These are phyloP conservation scores for Pterostichus madidus DNA, from an alignment of 2,888 invertebrate genomes.

Conservation along the genomic window DNA sequence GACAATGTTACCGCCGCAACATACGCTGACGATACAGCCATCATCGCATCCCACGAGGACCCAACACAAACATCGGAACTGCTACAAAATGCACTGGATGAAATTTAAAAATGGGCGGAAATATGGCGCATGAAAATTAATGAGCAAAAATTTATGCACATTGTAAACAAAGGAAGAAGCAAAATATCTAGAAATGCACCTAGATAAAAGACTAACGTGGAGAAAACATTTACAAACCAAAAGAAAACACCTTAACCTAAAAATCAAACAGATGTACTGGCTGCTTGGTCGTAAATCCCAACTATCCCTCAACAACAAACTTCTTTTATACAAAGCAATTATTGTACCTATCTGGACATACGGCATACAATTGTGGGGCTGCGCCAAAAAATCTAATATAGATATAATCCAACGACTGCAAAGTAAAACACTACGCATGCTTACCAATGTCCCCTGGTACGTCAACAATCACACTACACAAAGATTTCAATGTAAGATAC, in stretches of 20 bases:
- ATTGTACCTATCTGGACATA: conserved; percentile 51
- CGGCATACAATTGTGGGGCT: conserved; percentile 44
- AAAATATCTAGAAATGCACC: conserved; percentile 68
- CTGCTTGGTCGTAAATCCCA: background rate
- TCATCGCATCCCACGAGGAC: conserved; percentile 1
- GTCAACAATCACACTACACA: background rate
- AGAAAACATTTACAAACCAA: conserved; percentile 67
- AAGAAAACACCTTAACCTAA: conserved; percentile 64
- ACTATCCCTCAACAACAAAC: background rate
- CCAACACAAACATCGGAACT: background rate
- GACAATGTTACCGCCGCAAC: background rate
- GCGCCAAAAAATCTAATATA: background rate
- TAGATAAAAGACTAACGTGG: conserved; percentile 67
- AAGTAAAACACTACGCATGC: conserved; percentile 31
- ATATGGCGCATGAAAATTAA: conserved; percentile 41
- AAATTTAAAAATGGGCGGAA: conserved; percentile 13
- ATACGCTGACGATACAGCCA: conserved; percentile 20
- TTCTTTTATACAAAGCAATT: conserved; percentile 59
- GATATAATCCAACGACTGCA: conserved; percentile 51
- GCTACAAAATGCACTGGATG: background rate
- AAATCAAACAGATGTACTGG: conserved; percentile 56
- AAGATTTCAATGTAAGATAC: background rate
- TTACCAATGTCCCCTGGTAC: conserved; percentile 29
- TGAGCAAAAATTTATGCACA: conserved; percentile 32
- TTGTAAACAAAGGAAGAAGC: conserved; percentile 72